Base-by-base conservation (phyloP, 2,888 invertebrate genomes). In the Thysanoteuthis rhombus region DNA sequence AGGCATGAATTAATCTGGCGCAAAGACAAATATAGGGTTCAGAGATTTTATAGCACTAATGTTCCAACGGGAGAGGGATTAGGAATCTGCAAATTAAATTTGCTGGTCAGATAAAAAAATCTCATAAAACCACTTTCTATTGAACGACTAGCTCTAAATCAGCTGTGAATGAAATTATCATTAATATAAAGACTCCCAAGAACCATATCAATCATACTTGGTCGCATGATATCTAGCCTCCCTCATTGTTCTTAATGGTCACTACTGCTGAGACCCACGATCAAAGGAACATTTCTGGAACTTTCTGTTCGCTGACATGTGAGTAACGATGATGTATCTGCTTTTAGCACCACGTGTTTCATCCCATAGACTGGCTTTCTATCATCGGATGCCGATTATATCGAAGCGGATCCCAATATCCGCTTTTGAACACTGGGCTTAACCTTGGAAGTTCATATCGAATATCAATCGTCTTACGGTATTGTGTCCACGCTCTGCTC, bases 361-460 rank as follows among this genome's bases (percentile, higher is more conserved):
- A 75, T 75, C n/a, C 10, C 75, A 12, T n/a, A n/a, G 12, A 0
- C 75, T 1, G 75, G n/a, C 75, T 75, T n/a, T 75, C n/a, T n/a
- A 75, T 75, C 75, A 16, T n/a, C n/a, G 16, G 1, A n/a, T 75
- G 75, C n/a, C n/a, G n/a, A 75, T 75, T n/a, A n/a, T 75, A 75
- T n/a, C n/a, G 75, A 75, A 75, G n/a, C 75, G n/a, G n/a, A 75
- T n/a, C 75, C 75, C 75, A 75, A 75, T 75, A 75, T 75, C 36
- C 75, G 75, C n/a, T 36, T 75, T n/a, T 75, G 75, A 16, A 75
- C 75, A 75, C n/a, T n/a, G 12, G n/a, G 75, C 16, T 75, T 75
- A 75, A 75, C n/a, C 75, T 75, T 75, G 75, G 75, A 75, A 75
- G 75, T 75, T 75, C 75, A 75, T 75, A n/a, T 75, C n/a, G 75